Evolutionary conservation across 2,888 invertebrate genomes (phyloP).

Genomic region (Ligdia adustata): DNA sequence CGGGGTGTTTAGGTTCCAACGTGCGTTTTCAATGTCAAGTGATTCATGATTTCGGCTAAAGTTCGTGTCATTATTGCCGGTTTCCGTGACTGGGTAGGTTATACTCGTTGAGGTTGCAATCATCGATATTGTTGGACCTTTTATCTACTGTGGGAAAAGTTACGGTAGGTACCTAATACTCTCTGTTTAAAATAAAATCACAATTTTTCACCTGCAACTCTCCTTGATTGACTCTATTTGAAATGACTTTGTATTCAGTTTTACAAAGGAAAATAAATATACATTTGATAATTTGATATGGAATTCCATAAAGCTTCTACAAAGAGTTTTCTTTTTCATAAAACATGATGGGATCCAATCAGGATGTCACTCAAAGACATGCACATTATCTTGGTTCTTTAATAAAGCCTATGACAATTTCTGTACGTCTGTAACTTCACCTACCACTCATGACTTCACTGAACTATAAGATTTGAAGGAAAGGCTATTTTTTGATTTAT

Average conservation of each 20-base stretch:
- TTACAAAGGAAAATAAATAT: too few relatives aligned
- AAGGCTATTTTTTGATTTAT: too few relatives aligned
- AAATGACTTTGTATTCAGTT: too few relatives aligned
- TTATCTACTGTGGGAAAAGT: too few relatives aligned
- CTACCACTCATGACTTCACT: too few relatives aligned
- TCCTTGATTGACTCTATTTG: too few relatives aligned
- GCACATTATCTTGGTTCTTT: conserved; percentile 3
- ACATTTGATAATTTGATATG: too few relatives aligned
- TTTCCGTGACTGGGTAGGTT: conserved; percentile 66
- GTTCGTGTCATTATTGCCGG: conserved; percentile 60
- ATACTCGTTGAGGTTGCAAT: conserved; percentile 38
- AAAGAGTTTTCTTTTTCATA: conserved; percentile 8
- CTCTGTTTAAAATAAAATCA: too few relatives aligned
- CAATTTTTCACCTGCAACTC: too few relatives aligned
- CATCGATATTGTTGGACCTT: conserved; percentile 20
- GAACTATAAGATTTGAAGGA: too few relatives aligned
- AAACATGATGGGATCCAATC: conserved; percentile 14
- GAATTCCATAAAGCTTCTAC: background rate
- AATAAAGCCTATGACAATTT: background rate
- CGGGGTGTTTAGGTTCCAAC: conserved; percentile 60
- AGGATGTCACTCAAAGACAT: conserved; percentile 16
- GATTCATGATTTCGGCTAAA: conserved; percentile 62
- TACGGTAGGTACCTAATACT: too few relatives aligned
- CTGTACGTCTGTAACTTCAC: background rate
- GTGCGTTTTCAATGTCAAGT: conserved; percentile 80